Percentiles rank a stretch among this genome's conserved stretches.
Evolutionary conservation across 2,888 invertebrate genomes (phyloP).

Genomic region (Leucozona laternaria): DNA sequence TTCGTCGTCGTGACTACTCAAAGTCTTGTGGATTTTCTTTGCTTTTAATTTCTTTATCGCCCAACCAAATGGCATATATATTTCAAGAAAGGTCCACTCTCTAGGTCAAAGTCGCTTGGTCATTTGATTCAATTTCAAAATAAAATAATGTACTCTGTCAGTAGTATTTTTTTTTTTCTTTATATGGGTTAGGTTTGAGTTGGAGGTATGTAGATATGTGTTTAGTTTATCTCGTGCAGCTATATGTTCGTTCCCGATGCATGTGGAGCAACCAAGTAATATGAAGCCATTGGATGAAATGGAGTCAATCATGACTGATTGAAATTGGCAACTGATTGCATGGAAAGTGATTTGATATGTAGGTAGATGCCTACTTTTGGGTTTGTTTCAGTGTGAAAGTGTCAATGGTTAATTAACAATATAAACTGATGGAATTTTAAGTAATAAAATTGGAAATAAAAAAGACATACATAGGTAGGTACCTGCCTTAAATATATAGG

Average conservation of each 20-base stretch:
- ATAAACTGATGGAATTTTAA: slow-evolving; percentile 15
- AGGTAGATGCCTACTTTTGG: background rate
- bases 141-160: background rate
- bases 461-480: too few relatives aligned
- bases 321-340: background rate
- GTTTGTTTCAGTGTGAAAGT: background rate
- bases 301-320: slow-evolving; percentile 49
- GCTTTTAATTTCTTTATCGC: slow-evolving; percentile 6
- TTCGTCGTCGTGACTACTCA: background rate
- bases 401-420: slow-evolving; percentile 29
- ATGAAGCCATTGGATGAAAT: background rate
- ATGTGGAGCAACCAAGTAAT: background rate
- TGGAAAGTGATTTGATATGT: background rate
- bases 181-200: background rate
- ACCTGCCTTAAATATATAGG: too few relatives aligned
- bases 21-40: background rate
- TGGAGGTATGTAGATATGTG: background rate
- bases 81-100: slow-evolving; percentile 19
- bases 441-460: background rate
- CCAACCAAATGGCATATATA: slow-evolving; percentile 2
- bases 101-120: slow-evolving; percentile 31
- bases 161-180: background rate
- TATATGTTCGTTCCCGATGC: background rate
- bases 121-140: slow-evolving; percentile 23
- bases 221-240: background rate